These are phyloP conservation scores for Onychomys torridus DNA, from an alignment of 2,797 vertebrate species.

Conservation along the genomic window DNA sequence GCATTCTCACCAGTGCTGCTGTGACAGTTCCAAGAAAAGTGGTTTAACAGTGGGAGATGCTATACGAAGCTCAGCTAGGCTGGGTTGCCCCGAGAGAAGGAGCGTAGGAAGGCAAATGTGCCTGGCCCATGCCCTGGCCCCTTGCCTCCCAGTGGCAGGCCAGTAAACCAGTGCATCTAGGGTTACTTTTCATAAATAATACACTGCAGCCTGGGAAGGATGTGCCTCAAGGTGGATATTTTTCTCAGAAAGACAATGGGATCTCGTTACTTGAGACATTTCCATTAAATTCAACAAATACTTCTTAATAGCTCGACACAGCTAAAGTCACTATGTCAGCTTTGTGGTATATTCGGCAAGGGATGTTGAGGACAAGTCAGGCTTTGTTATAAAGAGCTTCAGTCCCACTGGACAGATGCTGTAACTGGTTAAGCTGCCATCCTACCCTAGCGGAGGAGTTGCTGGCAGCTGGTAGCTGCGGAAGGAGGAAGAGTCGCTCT, in stretches of 20 bases:
- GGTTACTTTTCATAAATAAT: neutral
- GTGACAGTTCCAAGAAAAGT: neutral
- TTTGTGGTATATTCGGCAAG: neutral
- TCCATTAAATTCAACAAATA: neutral
- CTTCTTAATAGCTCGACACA: neutral
- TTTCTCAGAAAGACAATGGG: neutral
- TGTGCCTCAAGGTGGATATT: neutral
- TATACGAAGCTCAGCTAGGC: neutral
- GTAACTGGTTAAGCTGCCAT: no score
- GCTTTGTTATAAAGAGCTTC: no score
- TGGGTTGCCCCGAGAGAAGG: neutral
- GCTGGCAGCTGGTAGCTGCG: no score
- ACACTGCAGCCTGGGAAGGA: neutral
- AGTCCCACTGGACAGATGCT: no score
- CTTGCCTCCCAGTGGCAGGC: neutral
- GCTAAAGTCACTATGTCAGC: neutral
- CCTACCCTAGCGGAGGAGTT: no score
- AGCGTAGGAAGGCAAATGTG: neutral
- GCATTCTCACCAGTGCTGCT: neutral
- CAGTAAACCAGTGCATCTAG: neutral
- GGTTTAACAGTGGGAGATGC: neutral
- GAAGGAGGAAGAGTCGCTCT: no score
- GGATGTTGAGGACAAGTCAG: no score
- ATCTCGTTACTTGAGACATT: neutral
- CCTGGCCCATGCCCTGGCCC: neutral